Base-by-base conservation (phyloP, 2,797 vertebrate species). In the Trachurus trachurus region DNA sequence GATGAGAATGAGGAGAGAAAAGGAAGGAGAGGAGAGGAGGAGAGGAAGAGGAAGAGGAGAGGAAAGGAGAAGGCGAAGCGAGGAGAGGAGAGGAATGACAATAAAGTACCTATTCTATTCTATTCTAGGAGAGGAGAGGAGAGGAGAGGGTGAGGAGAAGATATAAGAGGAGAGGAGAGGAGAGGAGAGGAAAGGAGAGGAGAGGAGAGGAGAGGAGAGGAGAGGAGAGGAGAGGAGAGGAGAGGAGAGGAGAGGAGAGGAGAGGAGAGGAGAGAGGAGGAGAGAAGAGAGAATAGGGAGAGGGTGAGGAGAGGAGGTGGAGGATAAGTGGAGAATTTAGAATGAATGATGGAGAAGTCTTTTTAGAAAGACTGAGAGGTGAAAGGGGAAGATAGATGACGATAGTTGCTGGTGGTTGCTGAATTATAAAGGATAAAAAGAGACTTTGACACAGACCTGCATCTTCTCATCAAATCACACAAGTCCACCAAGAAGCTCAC, bases 391-490 rank as follows among this genome's bases (percentile, higher is more conserved):
- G 84, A 87, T 26, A 3, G 26, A 26, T 26, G 26, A 3, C 65
- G 87, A 87, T 76, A 78, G 70, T 65, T 74, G 67, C 80, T 71
- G 65, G 62, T 66, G 81, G 82, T 74, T 81, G 63, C 21, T 94
- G 78, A 92, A 92, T 93, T 87, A 94, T 93, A 73, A 87, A 93
- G 37, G 57, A 82, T 72, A 60, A 86, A 82, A 72, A 83, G 74
- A 85, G 76, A 92, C 60, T 47, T 78, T 89, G 89, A 92, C 88
- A 92, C 81, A 86, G 86, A 91, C 91, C 89, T 90, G 90, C 88
- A 90, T 89, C 84, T 88, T 88, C 86, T 88, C 84, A 87, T 93
- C 88, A 92, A 91, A 89, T 92, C 90, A 87, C 86, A 92, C 86
- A 90, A 80, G 85, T 92, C 82, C 83, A 88, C 83, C 86, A 88